Conservation (phyloP, 2,888 invertebrate genomes). For the Cheilosia vulpina region DNA sequence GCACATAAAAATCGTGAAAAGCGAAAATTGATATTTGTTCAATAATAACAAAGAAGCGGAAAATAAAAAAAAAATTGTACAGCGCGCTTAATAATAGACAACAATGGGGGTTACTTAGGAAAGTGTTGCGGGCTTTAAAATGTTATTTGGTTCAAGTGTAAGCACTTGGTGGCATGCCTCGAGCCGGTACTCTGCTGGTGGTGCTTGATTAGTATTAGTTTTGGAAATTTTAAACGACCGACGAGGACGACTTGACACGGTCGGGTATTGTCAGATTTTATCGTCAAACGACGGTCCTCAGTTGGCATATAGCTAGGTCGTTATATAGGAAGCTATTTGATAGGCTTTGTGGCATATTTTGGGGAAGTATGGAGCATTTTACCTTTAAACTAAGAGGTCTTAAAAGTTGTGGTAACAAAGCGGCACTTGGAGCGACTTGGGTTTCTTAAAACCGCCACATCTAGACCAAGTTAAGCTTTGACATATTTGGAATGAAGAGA, state of each 20-base stretch:
- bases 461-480: too few relatives aligned
- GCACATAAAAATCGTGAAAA: conserved; percentile 71
- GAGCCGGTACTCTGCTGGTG: neutral
- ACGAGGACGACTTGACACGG: neutral
- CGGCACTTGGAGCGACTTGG: too few relatives aligned
- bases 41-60: conserved; percentile 56
- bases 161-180: conserved; percentile 50
- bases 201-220: neutral
- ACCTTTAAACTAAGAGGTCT: too few relatives aligned
- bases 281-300: too few relatives aligned
- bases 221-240: neutral
- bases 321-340: too few relatives aligned
- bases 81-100: conserved; percentile 26
- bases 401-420: too few relatives aligned
- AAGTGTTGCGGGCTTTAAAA: conserved; percentile 67
- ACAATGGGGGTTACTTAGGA: conserved; percentile 66
- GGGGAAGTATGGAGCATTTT: too few relatives aligned
- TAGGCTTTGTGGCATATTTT: too few relatives aligned
- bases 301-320: too few relatives aligned
- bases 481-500: too few relatives aligned
- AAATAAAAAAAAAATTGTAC: neutral
- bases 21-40: conserved; percentile 75
- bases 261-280: neutral
- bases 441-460: too few relatives aligned
- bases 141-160: conserved; percentile 62